phyloP scores from a whole-genome alignment of 2,113 vertebrate species.

The Progne subis region DNA sequence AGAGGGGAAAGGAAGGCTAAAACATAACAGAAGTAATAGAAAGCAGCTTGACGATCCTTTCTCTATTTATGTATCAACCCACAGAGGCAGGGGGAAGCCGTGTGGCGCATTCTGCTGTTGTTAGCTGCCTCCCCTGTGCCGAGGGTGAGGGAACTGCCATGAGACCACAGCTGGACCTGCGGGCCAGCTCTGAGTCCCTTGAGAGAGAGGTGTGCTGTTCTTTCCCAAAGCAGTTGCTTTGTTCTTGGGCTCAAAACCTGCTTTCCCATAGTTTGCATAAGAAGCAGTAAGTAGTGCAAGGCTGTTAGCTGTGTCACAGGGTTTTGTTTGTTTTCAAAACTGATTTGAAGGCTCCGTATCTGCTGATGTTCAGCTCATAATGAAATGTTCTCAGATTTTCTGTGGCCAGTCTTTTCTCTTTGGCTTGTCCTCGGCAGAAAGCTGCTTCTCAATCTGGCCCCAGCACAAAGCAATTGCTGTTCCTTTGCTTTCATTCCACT shows the following conservation, averaged over 20 bases:
- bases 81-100: background rate
- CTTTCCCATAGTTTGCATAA: background rate
- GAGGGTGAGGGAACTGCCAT: background rate
- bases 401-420: background rate
- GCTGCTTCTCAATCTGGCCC: background rate
- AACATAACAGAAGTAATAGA: slow-evolving; percentile 24
- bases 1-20: slow-evolving; percentile 5
- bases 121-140: background rate
- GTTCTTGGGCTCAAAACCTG: background rate
- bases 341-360: background rate
- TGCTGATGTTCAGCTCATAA: background rate
- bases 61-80: background rate
- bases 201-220: accelerated
- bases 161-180: accelerated
- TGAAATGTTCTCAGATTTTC: background rate
- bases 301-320: background rate
- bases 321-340: background rate
- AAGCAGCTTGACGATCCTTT: slow-evolving; percentile 10
- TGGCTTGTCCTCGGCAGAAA: background rate
- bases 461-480: accelerated
- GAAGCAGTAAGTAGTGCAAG: background rate
- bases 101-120: background rate
- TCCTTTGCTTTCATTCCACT: background rate
- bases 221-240: background rate
- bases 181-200: background rate